phyloP scores from a whole-genome alignment of 2,888 invertebrate genomes.

The Tubiluchus corallicola region DNA sequence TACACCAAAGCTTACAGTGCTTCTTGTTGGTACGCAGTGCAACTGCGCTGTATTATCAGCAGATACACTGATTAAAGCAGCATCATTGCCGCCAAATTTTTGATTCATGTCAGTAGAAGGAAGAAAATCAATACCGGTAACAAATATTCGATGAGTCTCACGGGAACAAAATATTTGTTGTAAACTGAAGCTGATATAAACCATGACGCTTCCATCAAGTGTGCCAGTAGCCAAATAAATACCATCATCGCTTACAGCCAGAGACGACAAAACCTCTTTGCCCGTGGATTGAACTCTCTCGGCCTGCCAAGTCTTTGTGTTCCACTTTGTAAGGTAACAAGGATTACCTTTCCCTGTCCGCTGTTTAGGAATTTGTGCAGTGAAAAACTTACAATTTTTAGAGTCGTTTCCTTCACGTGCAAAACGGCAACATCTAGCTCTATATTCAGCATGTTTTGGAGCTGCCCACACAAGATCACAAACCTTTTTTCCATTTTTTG shows the following conservation, averaged over 20 bases:
- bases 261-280: constrained; percentile 63
- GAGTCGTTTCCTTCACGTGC: constrained; percentile 45
- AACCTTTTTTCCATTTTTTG: constrained; percentile 42
- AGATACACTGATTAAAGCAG: constrained; percentile 19
- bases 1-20: no score
- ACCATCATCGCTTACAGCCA: constrained; percentile 72
- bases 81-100: constrained; percentile 13
- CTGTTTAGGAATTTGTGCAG: constrained; percentile 53
- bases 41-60: constrained; percentile 21
- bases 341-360: constrained; percentile 34
- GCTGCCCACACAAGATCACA: constrained; percentile 53
- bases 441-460: no score
- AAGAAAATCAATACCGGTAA: constrained; percentile 84
- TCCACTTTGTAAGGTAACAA: constrained; percentile 63
- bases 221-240: constrained; percentile 77
- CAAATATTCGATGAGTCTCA: constrained; percentile 83
- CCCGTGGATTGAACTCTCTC: constrained; percentile 38
- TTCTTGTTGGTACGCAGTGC: constrained; percentile 6
- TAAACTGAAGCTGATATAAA: constrained; percentile 75
- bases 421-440: no score
- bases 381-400: constrained; percentile 39
- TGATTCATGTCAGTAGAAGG: constrained; percentile 33
- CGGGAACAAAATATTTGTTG: constrained; percentile 36
- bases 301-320: constrained; percentile 40
- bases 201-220: constrained; percentile 76